These are phyloP conservation scores for Oryctes rhinoceros DNA, from an alignment of 1,140 invertebrate genomes.

Conservation along the genomic window DNA sequence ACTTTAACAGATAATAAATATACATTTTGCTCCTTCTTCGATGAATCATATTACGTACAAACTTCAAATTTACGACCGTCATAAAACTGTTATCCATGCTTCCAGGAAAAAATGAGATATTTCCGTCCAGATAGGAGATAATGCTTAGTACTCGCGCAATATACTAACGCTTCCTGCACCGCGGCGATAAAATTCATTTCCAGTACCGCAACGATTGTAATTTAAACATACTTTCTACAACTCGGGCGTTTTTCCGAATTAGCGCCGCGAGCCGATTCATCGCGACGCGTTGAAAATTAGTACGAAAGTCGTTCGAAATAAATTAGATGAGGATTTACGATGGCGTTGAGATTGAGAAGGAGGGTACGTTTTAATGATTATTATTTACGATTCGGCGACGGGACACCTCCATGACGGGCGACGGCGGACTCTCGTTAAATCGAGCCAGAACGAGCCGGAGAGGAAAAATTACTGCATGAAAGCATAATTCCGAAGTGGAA, in stretches of 20 bases:
- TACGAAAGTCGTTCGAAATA: conserved; percentile 19
- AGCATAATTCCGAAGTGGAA: conserved; percentile 23
- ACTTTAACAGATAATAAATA: conserved; percentile 23
- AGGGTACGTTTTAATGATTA: conserved; percentile 20
- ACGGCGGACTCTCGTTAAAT: conserved; percentile 6
- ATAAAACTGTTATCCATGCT: conserved; percentile 18
- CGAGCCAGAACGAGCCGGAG: neutral
- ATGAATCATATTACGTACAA: conserved; percentile 7
- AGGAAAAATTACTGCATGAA: conserved; percentile 11
- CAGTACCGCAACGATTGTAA: no score
- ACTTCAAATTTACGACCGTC: conserved; percentile 26
- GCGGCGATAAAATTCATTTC: neutral
- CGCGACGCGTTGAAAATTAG: neutral
- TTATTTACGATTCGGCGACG: conserved; percentile 30
- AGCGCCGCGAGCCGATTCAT: neutral
- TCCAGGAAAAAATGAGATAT: conserved; percentile 11
- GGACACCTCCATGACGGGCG: neutral
- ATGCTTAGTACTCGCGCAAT: neutral
- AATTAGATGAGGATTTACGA: conserved; percentile 1
- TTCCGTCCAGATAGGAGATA: neutral
- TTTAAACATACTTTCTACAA: neutral
- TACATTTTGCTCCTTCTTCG: neutral
- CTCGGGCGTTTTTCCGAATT: neutral
- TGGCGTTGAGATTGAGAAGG: neutral
- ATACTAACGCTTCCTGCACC: neutral